Evolutionary conservation across 1,140 invertebrate species (phyloP).

Genomic region (Drosophila novamexicana): DNA sequence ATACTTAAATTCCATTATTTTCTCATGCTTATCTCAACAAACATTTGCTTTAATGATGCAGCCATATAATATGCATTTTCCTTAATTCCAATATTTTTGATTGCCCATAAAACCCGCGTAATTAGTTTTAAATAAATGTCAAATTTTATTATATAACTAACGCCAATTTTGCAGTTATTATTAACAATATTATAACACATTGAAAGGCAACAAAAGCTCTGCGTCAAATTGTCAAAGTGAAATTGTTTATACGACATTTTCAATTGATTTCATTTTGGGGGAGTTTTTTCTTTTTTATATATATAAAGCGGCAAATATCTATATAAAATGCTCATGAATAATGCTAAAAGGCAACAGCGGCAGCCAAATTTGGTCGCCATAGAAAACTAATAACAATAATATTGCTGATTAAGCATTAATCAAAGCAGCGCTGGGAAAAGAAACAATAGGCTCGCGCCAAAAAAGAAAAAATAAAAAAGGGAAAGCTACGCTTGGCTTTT

Average conservation of each 20-base stretch:
- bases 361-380: slow-evolving; percentile 47
- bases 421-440: slow-evolving; percentile 51
- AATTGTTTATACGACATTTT: slow-evolving; percentile 56
- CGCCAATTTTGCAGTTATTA: not conserved
- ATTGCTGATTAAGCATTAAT: slow-evolving; percentile 82
- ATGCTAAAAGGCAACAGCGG: slow-evolving; percentile 19
- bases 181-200: slow-evolving; percentile 12
- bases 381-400: slow-evolving; percentile 81
- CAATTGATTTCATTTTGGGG: slow-evolving; percentile 57
- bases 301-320: slow-evolving; percentile 28
- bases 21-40: too few species aligned
- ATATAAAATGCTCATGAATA: slow-evolving; percentile 53
- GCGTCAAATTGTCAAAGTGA: slow-evolving; percentile 47
- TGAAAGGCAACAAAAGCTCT: slow-evolving; percentile 1
- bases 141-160: slow-evolving; percentile 7
- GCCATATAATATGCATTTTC: not conserved
- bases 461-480: slow-evolving; percentile 49
- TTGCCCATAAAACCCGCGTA: not conserved
- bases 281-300: not conserved
- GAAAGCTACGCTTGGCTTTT: slow-evolving; percentile 44
- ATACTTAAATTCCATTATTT: too few species aligned
- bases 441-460: slow-evolving; percentile 23
- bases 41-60: not conserved
- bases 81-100: too few species aligned
- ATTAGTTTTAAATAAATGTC: not conserved